Base-by-base conservation (phyloP, 2,113 vertebrate genomes). In the Oplegnathus fasciatus region DNA sequence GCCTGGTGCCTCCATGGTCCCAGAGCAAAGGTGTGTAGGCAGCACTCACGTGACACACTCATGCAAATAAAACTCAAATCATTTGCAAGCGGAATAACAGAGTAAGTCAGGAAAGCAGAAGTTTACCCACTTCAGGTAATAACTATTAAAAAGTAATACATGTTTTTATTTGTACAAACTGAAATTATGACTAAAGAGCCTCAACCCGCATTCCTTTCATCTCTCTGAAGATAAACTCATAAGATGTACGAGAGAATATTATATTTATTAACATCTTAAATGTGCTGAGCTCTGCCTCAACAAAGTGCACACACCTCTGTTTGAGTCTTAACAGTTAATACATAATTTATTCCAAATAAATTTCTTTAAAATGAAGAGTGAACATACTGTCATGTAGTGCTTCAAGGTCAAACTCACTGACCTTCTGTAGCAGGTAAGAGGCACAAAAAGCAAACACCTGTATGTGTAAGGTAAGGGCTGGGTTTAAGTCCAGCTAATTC, bases 301-400 rank as follows among this genome's bases (percentile, higher is more conserved):
- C 65, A 75, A 34, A 71, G 17, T 1, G 0, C 60, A 57, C 68
- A 67, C 65, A 30, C 46, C 30, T 75, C 46, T 46, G 65, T 67
- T 62, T 69, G 8, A 78, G 9, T 83, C 50, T 72, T 32, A 67
- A 78, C 40, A 80, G 32, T 46, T 70, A n/a, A 85, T 54, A 73
- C 15, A 37, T 46, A 60, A 83, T 71, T 22, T 61, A 75, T 54
- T 88, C 18, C 9, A 46, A 76, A 61, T 54, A 73, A 24, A 72
- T 60, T 28, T 52, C 44, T 80, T 75, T 80, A 69, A 90, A 78
- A 73, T 18, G 20, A 46, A 73, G 70, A 71, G 50, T 32, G n/a
- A 89, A 67, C 46, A 48, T 46, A 61, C 13, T 77, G 32, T 86
- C 54, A 62, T 76, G 86, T 91, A 84, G 88, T 88, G 88, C 74